Evolutionary conservation across 2,888 invertebrate genomes (phyloP).

Genomic region (Hylaea fasciaria): DNA sequence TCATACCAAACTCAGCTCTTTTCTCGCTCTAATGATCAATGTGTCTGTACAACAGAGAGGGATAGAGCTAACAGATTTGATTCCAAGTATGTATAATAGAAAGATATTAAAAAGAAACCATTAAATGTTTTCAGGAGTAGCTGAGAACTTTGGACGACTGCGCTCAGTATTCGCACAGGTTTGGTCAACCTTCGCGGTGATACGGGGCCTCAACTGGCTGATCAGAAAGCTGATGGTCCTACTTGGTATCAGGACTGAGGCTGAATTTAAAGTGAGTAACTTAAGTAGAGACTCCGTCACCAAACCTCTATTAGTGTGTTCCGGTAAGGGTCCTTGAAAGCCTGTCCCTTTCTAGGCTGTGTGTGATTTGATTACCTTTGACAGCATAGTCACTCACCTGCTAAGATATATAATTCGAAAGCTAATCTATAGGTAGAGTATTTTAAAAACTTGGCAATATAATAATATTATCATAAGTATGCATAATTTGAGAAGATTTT

Average conservation of each 20-base stretch:
- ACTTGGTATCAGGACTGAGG: slow-evolving; percentile 85
- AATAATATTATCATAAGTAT: no score
- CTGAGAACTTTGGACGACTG: slow-evolving; percentile 96
- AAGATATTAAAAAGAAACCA: background rate
- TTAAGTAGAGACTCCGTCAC: background rate
- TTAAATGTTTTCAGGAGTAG: slow-evolving; percentile 86
- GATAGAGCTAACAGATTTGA: no score
- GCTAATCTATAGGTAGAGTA: no score
- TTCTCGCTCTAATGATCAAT: background rate
- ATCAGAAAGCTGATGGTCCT: slow-evolving; percentile 89
- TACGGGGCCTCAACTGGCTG: slow-evolving; percentile 92
- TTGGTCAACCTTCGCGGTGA: slow-evolving; percentile 93
- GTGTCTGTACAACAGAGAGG: no score
- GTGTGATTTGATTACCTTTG: no score
- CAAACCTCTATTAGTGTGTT: background rate
- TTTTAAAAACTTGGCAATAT: no score
- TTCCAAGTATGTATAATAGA: no score
- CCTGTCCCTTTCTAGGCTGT: no score
- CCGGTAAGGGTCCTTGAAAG: no score
- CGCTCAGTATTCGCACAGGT: slow-evolving; percentile 93
- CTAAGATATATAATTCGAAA: no score
- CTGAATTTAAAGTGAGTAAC: slow-evolving; percentile 79
- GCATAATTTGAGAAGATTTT: no score
- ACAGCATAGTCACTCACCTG: no score
- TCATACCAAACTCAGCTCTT: background rate